phyloP scores from a whole-genome alignment of 2,797 vertebrate genomes.

The Lemur catta region DNA sequence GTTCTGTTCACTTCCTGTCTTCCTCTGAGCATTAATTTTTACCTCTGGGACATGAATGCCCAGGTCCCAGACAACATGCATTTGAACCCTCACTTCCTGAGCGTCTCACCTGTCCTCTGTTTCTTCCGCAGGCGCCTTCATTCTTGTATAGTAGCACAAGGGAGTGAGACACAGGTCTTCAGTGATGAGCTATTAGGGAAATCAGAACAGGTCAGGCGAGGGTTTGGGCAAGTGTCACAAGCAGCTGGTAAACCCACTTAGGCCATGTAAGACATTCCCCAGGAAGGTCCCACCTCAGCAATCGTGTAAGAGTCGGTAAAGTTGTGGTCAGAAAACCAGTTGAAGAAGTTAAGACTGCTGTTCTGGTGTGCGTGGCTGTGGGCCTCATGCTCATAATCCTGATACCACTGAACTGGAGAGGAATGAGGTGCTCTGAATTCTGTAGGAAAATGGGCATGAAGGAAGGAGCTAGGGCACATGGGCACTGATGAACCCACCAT shows the following conservation, averaged over 20 bases:
- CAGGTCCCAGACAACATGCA: too few species aligned
- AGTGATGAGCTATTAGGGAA: background rate
- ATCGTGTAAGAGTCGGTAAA: slow-evolving; percentile 88
- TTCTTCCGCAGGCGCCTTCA: too few species aligned
- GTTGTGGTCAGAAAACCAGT: slow-evolving; percentile 91
- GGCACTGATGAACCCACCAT: background rate
- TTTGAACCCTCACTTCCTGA: background rate
- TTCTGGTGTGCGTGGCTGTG: slow-evolving; percentile 75
- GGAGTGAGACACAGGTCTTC: background rate
- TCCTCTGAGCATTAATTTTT: too few species aligned
- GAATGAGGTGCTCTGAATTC: slow-evolving; percentile 87
- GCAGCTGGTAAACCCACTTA: rapidly evolving
- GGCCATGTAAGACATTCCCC: rapidly evolving
- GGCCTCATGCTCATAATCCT: slow-evolving; percentile 86
- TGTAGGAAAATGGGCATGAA: rapidly evolving
- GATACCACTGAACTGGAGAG: slow-evolving; percentile 91
- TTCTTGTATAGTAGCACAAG: background rate
- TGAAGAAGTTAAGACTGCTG: slow-evolving; percentile 86
- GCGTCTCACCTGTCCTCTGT: background rate
- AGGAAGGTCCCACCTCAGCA: slow-evolving; percentile 83
- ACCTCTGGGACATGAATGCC: background rate
- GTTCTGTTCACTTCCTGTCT: background rate
- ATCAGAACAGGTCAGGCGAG: rapidly evolving
- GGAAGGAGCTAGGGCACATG: rapidly evolving
- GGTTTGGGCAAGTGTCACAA: rapidly evolving